Evolutionary conservation across 1,140 invertebrate genomes (phyloP), one percentile per base, ranked within the genome.

Genomic region (Campoletis sonorensis): DNA sequence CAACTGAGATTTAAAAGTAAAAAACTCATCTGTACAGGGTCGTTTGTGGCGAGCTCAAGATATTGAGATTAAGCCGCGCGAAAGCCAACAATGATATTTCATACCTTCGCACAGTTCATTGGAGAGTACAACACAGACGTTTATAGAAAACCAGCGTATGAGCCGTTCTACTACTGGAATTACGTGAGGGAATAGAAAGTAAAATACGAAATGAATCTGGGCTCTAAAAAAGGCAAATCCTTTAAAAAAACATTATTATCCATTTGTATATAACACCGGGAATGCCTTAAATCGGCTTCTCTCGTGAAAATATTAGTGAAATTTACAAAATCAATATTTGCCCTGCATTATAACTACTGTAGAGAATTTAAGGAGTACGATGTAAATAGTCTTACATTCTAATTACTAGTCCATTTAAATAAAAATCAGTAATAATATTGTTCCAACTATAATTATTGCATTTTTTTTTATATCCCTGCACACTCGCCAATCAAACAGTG

Each of bases 141-240:
- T 40, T 49, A 70, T 16, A 79, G 58, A n/a, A 67, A 61, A 72
- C 45, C 16, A n/a, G 21, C n/a, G 33, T 40, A 71, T 40, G 78
- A 73, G 73, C 40, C 64, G 67, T 70, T 71, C 49, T 79, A 79
- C 70, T 79, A 49, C 68, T 67, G 49, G 58, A 81, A 83, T 81
- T 81, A 81, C 80, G 76, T 75, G 78, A 26, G 61, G 51, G 71
- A 81, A 81, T 83, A 83, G 82, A 83, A 83, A 83, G 82, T 83
- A 33, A 79, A 79, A 68, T 61, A 83, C 33, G 49, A 73, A 82
- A 75, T 82, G 27, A 79, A 27, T 15, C 40, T 71, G 11, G 76
- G 40, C 37, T 82, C 73, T 73, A 18, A 51, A n/a, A 73, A 11
- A 1, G 49, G 49, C 45, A 8, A 58, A 27, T 75, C 54, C 23